These are phyloP conservation scores for Naso thynnoides DNA, from an alignment of 2,797 vertebrate species.

Conservation along the genomic window DNA sequence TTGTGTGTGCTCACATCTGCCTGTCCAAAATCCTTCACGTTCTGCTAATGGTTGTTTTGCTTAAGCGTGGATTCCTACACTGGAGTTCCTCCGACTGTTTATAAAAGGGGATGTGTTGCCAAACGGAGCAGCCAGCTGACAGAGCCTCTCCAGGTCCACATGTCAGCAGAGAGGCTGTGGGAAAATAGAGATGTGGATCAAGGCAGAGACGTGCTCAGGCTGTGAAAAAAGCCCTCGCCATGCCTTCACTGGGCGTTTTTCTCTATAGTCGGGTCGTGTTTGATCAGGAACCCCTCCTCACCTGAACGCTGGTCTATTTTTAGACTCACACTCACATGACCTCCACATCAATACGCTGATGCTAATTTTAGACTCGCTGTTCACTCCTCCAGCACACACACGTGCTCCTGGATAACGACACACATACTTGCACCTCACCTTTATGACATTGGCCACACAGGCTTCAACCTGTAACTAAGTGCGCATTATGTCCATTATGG, in stretches of 20 bases:
- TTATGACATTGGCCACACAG: conserved; percentile 10
- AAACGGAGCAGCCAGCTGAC: conserved; percentile 29
- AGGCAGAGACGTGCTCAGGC: conserved; percentile 55
- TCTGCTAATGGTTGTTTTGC: conserved; percentile 52
- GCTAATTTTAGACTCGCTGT: conserved; percentile 55
- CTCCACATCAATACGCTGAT: conserved; percentile 56
- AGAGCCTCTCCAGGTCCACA: conserved; percentile 34
- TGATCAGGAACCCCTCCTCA: conserved; percentile 69
- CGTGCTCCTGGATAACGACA: conserved; percentile 10
- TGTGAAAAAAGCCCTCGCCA: conserved; percentile 30
- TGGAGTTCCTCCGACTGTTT: conserved; percentile 55
- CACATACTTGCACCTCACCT: conserved; percentile 4
- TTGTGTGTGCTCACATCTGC: conserved; percentile 17
- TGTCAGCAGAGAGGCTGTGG: conserved; percentile 56
- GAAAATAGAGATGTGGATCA: conserved; percentile 62
- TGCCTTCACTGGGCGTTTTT: conserved; percentile 41
- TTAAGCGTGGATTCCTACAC: conserved; percentile 43
- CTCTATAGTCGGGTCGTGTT: conserved; percentile 37
- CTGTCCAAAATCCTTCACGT: conserved; percentile 37
- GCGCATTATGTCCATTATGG: not conserved
- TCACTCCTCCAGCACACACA: conserved; percentile 19
- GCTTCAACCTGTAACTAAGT: conserved; percentile 36
- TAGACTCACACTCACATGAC: conserved; percentile 65
- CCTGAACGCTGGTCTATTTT: conserved; percentile 67
- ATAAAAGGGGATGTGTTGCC: conserved; percentile 50